Conservation (phyloP, 2,888 invertebrate genomes). For the Synergus itoensis region DNA sequence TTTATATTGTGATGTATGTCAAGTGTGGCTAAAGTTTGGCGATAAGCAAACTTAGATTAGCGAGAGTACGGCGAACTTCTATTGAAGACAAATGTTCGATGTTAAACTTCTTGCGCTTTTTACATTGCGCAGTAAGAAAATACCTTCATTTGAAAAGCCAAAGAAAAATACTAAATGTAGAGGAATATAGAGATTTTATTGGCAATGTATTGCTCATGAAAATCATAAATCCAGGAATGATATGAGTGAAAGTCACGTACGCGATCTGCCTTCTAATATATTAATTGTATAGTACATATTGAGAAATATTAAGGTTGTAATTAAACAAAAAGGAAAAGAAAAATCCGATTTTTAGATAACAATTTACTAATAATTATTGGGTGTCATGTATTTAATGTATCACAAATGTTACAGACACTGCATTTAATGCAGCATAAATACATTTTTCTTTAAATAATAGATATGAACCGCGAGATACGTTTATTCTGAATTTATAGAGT, state of each 20-base stretch:
- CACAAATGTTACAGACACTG: not conserved
- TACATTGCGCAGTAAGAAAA: constrained; percentile 65
- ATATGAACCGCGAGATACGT: not conserved
- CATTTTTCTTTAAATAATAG: not conserved
- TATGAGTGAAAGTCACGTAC: constrained; percentile 12
- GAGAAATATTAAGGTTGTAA: constrained; percentile 28
- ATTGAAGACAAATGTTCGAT: constrained; percentile 65
- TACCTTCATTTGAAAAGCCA: constrained; percentile 60
- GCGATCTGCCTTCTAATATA: constrained; percentile 47
- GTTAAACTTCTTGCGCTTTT: constrained; percentile 58
- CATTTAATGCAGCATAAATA: constrained; percentile 2
- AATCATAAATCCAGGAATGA: constrained; percentile 17
- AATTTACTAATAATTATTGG: constrained; percentile 3
- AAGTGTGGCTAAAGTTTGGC: constrained; percentile 53
- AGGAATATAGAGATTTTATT: constrained; percentile 19
- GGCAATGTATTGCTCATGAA: constrained; percentile 16
- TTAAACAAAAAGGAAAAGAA: not conserved
- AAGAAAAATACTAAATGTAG: constrained; percentile 31
- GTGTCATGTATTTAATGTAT: constrained; percentile 18
- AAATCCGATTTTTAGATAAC: not conserved
- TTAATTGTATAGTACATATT: constrained; percentile 48
- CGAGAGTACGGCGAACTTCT: constrained; percentile 47
- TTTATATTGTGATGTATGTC: constrained; percentile 64
- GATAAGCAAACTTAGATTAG: constrained; percentile 48
- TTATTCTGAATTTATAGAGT: not conserved